Base-by-base conservation (phyloP, 2,888 invertebrate species). In the Heteromurus nitidus region DNA sequence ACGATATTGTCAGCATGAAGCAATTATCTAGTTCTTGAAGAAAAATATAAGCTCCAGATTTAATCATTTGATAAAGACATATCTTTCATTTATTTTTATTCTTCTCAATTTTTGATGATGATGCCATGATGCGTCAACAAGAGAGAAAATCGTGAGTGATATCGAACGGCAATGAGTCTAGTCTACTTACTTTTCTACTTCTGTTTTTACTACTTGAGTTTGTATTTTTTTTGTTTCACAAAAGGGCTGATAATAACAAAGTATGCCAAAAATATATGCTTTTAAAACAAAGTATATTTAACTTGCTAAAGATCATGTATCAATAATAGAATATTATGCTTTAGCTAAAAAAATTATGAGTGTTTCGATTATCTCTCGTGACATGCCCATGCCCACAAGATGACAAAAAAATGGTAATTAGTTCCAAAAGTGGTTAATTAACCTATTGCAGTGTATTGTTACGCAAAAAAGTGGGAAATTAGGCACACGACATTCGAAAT, bases 1-100 rank as follows among this genome's bases (percentile, higher is more conserved):
- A 81, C 58, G 74, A 81, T 81, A 81, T 69, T 81, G 80, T 81
- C 74, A 81, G 75, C 75, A 67, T 67, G 80, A 80, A 42, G 68
- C 50, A 74, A 74, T 74, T 75, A 67, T 80, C 74, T 53, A 74
- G 44, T 60, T 50, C 50, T 22, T 73, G 28, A 30, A 67, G 53
- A 36, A 80, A 77, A 80, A 80, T 80, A 62, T 74, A 58, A 68
- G 73, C 30, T 81, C 74, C 74, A 81, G 80, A 81, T 81, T 80
- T 75, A 81, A 81, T 81, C 80, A 81, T 81, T 47, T 81, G 80
- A 81, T 81, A 81, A 68, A 50, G 18, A 47, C 68, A 60, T 58
- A 77, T 80, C 60, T 80, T 36, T 77, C 69, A 79, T 79, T 72
- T 72, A 79, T 65, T 72, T 60, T 73, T 73, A 73, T 72, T 73